A percentile compares a stretch with the other conserved stretches of the same genome.
phyloP scores from a whole-genome alignment of 2,113 vertebrate species.

The Pseudopodoces humilis region DNA sequence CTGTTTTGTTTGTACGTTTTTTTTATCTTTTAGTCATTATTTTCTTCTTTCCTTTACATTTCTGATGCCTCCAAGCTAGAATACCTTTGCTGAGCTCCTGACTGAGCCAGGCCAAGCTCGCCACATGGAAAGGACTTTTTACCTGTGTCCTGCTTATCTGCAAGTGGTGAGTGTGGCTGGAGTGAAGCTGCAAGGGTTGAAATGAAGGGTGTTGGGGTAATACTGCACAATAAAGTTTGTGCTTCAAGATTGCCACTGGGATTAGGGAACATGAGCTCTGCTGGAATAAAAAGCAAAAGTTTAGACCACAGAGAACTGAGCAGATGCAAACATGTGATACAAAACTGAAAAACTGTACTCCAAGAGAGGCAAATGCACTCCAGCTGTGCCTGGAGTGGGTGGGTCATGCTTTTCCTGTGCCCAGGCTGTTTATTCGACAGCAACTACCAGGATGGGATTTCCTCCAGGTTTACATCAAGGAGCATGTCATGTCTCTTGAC shows the following conservation, averaged over 20 bases:
- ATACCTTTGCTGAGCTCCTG: neutral
- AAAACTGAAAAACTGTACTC: neutral
- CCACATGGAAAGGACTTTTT: neutral
- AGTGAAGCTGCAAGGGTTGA: neutral
- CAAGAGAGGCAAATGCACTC: neutral
- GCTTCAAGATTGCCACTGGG: neutral
- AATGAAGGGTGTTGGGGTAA: neutral
- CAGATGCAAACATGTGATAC: neutral
- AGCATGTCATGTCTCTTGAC: neutral
- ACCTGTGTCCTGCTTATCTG: neutral
- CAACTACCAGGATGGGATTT: neutral
- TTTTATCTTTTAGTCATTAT: neutral
- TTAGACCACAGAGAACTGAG: neutral
- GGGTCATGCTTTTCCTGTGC: neutral
- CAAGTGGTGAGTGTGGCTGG: neutral
- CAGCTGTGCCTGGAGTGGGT: neutral
- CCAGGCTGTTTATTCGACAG: neutral
- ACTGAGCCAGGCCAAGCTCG: neutral
- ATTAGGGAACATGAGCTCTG: neutral
- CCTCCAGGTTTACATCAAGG: neutral
- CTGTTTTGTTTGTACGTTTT: neutral
- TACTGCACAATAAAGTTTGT: neutral
- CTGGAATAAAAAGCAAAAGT: neutral
- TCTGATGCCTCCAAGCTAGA: neutral
- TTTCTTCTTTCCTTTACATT: constrained; percentile 7